phyloP scores from a whole-genome alignment of 2,797 vertebrate species.

The Anguilla marmorata region DNA sequence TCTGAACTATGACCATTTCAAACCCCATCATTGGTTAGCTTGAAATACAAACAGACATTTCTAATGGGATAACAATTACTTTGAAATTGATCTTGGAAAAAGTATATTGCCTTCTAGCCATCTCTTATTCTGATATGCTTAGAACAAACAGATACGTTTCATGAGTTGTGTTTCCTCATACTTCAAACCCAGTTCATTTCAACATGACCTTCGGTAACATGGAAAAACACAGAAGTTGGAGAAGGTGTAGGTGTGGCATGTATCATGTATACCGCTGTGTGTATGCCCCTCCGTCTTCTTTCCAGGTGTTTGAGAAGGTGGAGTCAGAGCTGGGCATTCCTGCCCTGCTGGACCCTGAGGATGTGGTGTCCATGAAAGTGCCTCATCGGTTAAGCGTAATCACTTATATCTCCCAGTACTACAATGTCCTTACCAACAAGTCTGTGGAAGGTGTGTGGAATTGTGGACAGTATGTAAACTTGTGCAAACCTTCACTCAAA shows the following conservation, averaged over 20 bases:
- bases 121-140: background rate
- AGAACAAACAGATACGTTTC: background rate
- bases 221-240: background rate
- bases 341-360: constrained; percentile 89
- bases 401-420: constrained; percentile 97
- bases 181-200: background rate
- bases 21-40: background rate
- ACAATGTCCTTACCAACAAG: constrained; percentile 86
- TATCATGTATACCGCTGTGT: background rate
- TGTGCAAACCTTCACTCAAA: background rate
- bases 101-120: background rate
- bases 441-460: constrained; percentile 61
- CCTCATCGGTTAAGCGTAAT: constrained; percentile 95
- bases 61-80: background rate
- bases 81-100: background rate
- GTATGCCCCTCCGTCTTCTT: background rate
- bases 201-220: too few relatives aligned
- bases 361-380: constrained; percentile 97
- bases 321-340: constrained; percentile 89
- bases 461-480: background rate
- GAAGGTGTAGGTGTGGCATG: background rate
- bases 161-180: background rate
- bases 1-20: background rate
- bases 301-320: constrained; percentile 77
- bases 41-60: background rate